These are phyloP conservation scores for Thamnaconus septentrionalis DNA, from an alignment of 2,113 vertebrate genomes.

Conservation along the genomic window DNA sequence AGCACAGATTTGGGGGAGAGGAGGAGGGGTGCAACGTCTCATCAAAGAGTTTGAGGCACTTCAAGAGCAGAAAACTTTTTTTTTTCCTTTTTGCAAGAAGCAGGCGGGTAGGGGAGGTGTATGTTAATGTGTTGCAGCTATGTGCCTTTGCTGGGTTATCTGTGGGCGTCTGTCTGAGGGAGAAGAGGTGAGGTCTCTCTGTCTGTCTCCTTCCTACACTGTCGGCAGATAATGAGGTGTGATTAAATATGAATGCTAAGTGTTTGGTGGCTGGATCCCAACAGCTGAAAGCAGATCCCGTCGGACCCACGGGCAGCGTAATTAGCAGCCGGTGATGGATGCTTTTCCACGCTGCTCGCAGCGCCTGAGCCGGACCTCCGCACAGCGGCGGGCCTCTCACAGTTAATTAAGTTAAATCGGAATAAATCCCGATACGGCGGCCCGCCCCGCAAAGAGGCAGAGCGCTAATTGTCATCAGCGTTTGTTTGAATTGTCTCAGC, in stretches of 20 bases:
- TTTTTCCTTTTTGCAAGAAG: constrained; percentile 8
- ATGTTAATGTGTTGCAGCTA: constrained; percentile 4
- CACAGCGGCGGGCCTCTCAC: constrained; percentile 39
- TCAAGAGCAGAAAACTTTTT: constrained; percentile 28
- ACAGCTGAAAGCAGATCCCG: constrained; percentile 75
- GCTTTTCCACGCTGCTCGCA: constrained; percentile 48
- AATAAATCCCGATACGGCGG: constrained; percentile 41
- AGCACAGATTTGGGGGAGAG: constrained; percentile 40
- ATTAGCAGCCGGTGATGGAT: constrained; percentile 81
- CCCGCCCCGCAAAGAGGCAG: constrained; percentile 3
- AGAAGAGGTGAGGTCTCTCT: constrained; percentile 63
- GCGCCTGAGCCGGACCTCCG: constrained; percentile 54
- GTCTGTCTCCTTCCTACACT: constrained; percentile 74
- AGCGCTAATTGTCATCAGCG: constrained; percentile 39
- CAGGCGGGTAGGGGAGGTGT: neutral
- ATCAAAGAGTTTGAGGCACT: constrained; percentile 60
- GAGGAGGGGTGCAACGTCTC: constrained; percentile 12
- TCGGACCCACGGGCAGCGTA: constrained; percentile 66
- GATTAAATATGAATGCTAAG: constrained; percentile 83
- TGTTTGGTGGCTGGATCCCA: constrained; percentile 79
- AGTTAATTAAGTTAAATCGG: constrained; percentile 69
- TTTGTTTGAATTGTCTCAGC: constrained; percentile 39
- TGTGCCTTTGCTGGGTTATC: constrained; percentile 14
- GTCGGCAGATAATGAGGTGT: constrained; percentile 77
- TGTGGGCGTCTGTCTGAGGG: constrained; percentile 60